A percentile compares a stretch with the other conserved stretches of the same genome.
These are phyloP conservation scores for Lepilemur septentrionalis DNA, from an alignment of 2,797 vertebrate genomes.

Conservation along the genomic window DNA sequence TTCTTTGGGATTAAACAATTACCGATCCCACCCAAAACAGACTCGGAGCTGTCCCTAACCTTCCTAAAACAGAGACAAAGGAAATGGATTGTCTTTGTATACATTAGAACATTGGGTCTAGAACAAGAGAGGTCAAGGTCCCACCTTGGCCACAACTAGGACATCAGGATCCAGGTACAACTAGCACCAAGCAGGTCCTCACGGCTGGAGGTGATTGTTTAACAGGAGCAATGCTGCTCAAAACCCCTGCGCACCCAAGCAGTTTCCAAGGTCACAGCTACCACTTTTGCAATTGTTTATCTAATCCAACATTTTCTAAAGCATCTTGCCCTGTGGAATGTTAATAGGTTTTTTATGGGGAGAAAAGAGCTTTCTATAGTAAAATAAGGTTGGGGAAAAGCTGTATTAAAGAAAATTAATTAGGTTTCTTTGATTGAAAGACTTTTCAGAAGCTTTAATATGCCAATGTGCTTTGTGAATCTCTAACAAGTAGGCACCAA, in stretches of 20 bases:
- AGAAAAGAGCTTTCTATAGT: background rate
- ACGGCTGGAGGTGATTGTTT: background rate
- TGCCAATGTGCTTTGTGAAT: background rate
- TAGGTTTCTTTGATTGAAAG: background rate
- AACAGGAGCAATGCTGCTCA: background rate
- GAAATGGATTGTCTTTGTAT: background rate
- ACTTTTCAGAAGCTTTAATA: background rate
- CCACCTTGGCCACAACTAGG: background rate
- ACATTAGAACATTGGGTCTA: background rate
- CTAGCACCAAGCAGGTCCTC: background rate
- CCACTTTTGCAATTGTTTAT: background rate
- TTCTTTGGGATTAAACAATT: background rate
- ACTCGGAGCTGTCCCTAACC: background rate
- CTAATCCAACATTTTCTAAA: background rate
- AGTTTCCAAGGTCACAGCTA: background rate
- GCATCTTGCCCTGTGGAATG: background rate
- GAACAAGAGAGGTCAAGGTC: background rate
- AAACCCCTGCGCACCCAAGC: background rate
- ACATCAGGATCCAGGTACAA: background rate
- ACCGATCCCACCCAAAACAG: background rate
- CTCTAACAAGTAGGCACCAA: background rate
- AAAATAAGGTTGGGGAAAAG: background rate
- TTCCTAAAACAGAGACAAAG: background rate
- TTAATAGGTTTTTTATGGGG: background rate
- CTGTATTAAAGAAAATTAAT: background rate